A percentile compares a stretch with the other conserved stretches of the same genome.
phyloP scores from a whole-genome alignment of 2,888 invertebrate genomes.

The Drosophila fulvimacula region DNA sequence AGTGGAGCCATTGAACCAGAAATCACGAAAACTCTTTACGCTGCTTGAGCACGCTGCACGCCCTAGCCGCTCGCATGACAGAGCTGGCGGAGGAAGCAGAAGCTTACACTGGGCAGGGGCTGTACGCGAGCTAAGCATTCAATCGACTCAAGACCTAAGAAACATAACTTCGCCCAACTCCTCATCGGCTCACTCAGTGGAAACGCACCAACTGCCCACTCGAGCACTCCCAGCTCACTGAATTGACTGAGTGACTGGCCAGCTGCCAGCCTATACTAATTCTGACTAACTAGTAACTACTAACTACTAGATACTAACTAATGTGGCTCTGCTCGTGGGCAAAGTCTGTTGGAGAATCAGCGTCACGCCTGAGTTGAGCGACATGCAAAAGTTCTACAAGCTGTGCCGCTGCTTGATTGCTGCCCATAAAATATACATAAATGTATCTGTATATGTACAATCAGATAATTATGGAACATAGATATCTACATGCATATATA shows the following conservation, averaged over 20 bases:
- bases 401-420: constrained; percentile 33
- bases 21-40: constrained; percentile 69
- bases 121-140: constrained; percentile 15
- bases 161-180: constrained; percentile 15
- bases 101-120: constrained; percentile 1
- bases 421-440: constrained; percentile 6
- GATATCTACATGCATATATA: background rate
- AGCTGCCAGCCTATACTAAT: background rate
- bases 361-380: constrained; percentile 45
- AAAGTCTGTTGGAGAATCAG: constrained; percentile 20
- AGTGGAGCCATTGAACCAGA: constrained; percentile 69
- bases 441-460: background rate
- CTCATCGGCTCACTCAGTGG: constrained; percentile 34
- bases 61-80: constrained; percentile 8
- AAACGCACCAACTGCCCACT: constrained; percentile 43
- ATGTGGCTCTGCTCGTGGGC: constrained; percentile 1
- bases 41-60: constrained; percentile 59
- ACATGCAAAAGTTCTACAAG: constrained; percentile 47
- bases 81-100: background rate
- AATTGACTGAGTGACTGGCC: constrained; percentile 16
- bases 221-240: constrained; percentile 25
- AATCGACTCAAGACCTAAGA: constrained; percentile 34
- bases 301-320: constrained; percentile 2
- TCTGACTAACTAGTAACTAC: background rate
- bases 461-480: background rate